Base-by-base conservation (phyloP, 1,140 invertebrate genomes). In the Armadillidium nasatum region DNA sequence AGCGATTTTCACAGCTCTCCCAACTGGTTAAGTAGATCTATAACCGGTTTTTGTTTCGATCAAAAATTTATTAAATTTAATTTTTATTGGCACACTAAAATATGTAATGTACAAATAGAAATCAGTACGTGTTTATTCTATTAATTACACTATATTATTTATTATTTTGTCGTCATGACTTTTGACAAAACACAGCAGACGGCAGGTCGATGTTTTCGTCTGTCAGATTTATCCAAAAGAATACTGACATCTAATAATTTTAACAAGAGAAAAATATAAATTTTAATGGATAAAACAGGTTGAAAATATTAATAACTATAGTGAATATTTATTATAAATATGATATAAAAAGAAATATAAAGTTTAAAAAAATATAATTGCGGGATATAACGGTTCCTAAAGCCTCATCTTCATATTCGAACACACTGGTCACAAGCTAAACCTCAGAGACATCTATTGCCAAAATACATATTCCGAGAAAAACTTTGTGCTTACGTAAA, bases 151-250 rank as follows among this genome's bases (percentile, higher is more conserved):
- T 60, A 60, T 7, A 15, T 60, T 60, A 60, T 33, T 33, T 33
- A 33, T 33, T 6, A 33, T 33, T 33, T 33, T 33, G 2, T 60
- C 15, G 50, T 60, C 50, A 15, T 60, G 19, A 60, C 11, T 15
- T 60, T 60, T 60, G 2, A 60, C 50, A 60, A 19, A 2, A 60
- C 11, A 60, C 2, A 60, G 50, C 11, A 60, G 50, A 60, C 50
- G 19, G 50, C 50, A 60, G 50, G 50, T 60, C 50, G 50, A 60
- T 60, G 50, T 60, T 60, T 60, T 60, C 50, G 50, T 60, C 50
- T 60, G 50, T 60, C 50, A 60, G 19, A 19, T 15, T 19, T 60
- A 15, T 60, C 2, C 19, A 15, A 3, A 19, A 60, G n/a, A n/a
- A 50, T 10, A 50, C 46, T 50, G 46, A 15, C 9, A 50, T 15